Evolutionary conservation across 2,797 vertebrate genomes (phyloP), one percentile per base, ranked within the genome.

Genomic region (Botia almorhae): DNA sequence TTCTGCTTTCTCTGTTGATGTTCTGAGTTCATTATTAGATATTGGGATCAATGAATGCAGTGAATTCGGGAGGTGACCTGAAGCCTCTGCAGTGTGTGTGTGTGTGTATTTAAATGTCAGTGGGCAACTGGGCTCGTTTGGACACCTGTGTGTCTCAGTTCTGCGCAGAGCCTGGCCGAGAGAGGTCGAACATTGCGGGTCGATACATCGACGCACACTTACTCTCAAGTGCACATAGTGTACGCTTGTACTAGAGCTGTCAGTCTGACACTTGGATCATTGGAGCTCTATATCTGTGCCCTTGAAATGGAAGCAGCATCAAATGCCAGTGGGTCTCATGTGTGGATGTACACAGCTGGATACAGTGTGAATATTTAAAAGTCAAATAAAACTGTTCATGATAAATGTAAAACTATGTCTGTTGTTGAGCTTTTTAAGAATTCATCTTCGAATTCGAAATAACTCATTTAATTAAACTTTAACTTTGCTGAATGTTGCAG

Each of bases 41-140:
- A 61, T 61, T 29, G 60, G 16, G 60, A 61, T 61, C 23, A 7
- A 61, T 61, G 12, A 26, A 60, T 26, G 19, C 19, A 19, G 51
- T 55, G 74, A 55, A 48, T 76, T 65, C 23, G 7, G 23, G n/a
- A 21, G 23, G n/a, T 39, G 69, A 48, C 63, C 48, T 71, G 29
- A 74, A 21, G 7, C 55, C 12, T 11, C 19, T n/a, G 53, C 14
- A 4, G 39, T 43, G 33, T 33, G 33, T 3, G 33, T 39, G 12
- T 72, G 29, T 39, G 13, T 58, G 39, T 64, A 64, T 64, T n/a
- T 64, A 64, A 64, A 64, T 64, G 63, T 39, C 63, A 64, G 33
- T 1, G 17, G 29, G 4, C 21, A 3, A 10, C 56, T 12, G 56
- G 19, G 26, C 56, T 65, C 3, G 8, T 65, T 12, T 7, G 17